Conservation (phyloP, 2,888 invertebrate species). For the Lepidocyrtinus sp. region DNA sequence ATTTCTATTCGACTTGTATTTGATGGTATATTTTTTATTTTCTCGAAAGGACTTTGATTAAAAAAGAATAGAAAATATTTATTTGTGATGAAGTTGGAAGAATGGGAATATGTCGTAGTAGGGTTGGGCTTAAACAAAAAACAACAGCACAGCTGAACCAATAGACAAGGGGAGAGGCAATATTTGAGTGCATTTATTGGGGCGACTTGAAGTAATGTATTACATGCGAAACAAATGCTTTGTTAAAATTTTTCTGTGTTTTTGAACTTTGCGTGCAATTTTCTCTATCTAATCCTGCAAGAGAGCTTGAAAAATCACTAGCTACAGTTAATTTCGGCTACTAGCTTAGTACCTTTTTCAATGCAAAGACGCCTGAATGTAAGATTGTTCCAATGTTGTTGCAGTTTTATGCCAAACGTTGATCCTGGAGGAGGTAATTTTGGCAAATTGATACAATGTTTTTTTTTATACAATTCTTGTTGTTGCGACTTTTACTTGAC, state of each 20-base stretch:
- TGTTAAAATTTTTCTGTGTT: too few relatives aligned
- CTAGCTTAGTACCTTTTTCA: background rate
- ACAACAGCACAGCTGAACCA: slow-evolving; percentile 12
- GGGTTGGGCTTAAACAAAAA: slow-evolving; percentile 34
- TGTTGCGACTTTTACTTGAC: background rate
- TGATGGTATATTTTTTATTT: too few relatives aligned
- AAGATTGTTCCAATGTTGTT: background rate
- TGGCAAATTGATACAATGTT: background rate
- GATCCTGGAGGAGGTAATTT: background rate
- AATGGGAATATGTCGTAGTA: slow-evolving; percentile 41
- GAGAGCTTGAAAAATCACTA: background rate
- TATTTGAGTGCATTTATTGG: background rate
- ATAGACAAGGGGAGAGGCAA: slow-evolving; percentile 1
- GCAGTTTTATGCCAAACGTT: background rate
- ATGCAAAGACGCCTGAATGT: background rate
- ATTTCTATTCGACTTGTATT: too few relatives aligned
- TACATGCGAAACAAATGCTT: too few relatives aligned
- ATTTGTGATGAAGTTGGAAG: too few relatives aligned
- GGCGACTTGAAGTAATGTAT: background rate
- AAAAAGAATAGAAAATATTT: too few relatives aligned
- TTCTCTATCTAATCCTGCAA: background rate
- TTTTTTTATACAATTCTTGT: background rate
- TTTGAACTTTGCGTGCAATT: background rate
- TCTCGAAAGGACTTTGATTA: too few relatives aligned
- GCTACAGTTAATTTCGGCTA: background rate